phyloP scores from a whole-genome alignment of 2,888 invertebrate genomes.

The Mythimna impura region DNA sequence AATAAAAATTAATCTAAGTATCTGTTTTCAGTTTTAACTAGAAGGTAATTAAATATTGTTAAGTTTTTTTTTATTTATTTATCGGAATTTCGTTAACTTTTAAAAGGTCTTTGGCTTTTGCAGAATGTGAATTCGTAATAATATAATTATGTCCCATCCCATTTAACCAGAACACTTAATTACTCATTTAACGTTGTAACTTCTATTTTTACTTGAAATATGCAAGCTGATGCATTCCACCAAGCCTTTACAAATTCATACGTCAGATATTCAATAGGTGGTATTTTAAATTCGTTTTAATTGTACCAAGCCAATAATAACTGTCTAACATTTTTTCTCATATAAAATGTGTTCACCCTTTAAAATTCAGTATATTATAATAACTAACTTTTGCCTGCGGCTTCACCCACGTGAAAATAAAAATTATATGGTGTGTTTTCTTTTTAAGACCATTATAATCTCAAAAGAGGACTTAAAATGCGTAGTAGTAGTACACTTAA shows the following conservation, averaged over 20 bases:
- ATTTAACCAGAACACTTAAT: conserved; percentile 26
- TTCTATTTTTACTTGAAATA: conserved; percentile 3
- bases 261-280: not conserved
- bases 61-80: not conserved
- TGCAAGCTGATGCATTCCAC: conserved; percentile 20
- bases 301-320: not conserved
- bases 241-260: conserved; percentile 8
- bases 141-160: no score
- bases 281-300: not conserved
- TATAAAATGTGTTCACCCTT: not conserved
- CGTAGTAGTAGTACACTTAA: not conserved
- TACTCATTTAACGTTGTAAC: not conserved
- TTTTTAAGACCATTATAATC: no score
- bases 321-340: not conserved
- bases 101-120: not conserved
- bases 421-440: no score
- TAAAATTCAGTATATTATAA: not conserved
- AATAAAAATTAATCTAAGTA: not conserved
- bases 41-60: not conserved
- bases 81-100: conserved; percentile 12
- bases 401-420: no score
- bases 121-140: not conserved
- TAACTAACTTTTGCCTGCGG: no score
- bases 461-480: not conserved
- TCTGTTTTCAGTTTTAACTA: not conserved